Base-by-base conservation (phyloP, 2,888 invertebrate genomes). In the Acleris holmiana region DNA sequence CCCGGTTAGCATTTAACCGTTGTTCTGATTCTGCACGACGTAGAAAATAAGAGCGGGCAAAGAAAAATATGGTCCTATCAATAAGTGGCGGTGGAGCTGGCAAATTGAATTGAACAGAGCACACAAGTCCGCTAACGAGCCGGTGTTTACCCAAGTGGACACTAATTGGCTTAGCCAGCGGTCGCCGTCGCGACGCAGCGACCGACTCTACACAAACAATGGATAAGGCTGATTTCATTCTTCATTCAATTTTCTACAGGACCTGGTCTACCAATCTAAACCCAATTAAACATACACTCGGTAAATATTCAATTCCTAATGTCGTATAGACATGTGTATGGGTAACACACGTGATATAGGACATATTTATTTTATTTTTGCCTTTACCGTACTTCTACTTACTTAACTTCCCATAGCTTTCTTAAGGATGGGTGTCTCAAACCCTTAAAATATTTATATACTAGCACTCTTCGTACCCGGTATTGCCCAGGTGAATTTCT, bases 71-170 rank as follows among this genome's bases (percentile, higher is more conserved):
- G 83, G 83, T 84, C 80, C 79, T 87, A 90, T 91, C 88, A 90
- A 89, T 91, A 89, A 91, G 86, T 88, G 82, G 85, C 78, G 79
- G 88, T 86, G 82, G 82, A 89, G 84, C 84, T 85, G 76, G 86
- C 84, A 89, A 91, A 92, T 90, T 91, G 86, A 91, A 92, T 92
- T 89, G 86, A 88, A 88, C 88, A 88, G 89, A 91, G 88, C 90
- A 92, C 90, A 92, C 91, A 90, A 89, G 89, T 87, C 89, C 88
- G 86, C 89, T 92, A 92, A 92, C 91, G 90, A 92, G 91, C 86
- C 87, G 83, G 82, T 92, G 90, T 92, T 92, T 91, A 88, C 91
- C 89, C 87, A 89, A 91, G 91, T 91, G 91, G 89, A 89, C 91
- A 89, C 88, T 92, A 91, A 92, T 91, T 92, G 91, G 90, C 88